A percentile compares a stretch with the other conserved stretches of the same genome.
These are phyloP conservation scores for Sitta carolinensis DNA, from an alignment of 2,797 vertebrate genomes.

Conservation along the genomic window DNA sequence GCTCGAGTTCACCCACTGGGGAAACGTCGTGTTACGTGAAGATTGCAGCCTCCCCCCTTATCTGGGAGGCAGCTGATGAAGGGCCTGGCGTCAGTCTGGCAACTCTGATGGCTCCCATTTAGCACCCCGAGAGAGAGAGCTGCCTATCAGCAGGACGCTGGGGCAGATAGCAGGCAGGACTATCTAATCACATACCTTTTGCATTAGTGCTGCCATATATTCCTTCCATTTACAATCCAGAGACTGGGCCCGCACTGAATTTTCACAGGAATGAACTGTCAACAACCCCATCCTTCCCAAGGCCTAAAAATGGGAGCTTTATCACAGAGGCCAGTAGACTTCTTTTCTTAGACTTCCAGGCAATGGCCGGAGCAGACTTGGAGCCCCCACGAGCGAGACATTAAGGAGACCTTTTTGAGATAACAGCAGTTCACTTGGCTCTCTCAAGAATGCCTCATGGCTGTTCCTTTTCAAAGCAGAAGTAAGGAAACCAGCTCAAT, in stretches of 20 bases:
- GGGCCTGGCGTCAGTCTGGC: conserved; percentile 87
- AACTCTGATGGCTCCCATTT: conserved; percentile 82
- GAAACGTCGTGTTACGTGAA: conserved; percentile 22
- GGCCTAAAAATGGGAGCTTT: conserved; percentile 76
- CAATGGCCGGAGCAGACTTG: conserved; percentile 76
- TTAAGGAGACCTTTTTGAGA: conserved; percentile 72
- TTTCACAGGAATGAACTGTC: conserved; percentile 85
- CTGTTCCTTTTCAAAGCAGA: conserved; percentile 68
- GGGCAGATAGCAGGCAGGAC: conserved; percentile 79
- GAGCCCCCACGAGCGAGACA: conserved; percentile 75
- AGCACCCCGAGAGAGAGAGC: conserved; percentile 83
- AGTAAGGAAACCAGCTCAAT: conserved; percentile 70
- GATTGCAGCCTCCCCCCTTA: conserved; percentile 70
- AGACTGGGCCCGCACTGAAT: conserved; percentile 62
- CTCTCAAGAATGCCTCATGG: conserved; percentile 55
- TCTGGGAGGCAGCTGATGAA: conserved; percentile 77
- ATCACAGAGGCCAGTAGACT: conserved; percentile 75
- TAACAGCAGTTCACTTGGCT: conserved; percentile 74
- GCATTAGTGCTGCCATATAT: conserved; percentile 79
- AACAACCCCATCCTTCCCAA: conserved; percentile 84
- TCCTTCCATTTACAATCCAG: conserved; percentile 47
- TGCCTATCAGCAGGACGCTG: conserved; percentile 87
- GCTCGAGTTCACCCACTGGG: conserved; percentile 51
- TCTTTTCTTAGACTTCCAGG: conserved; percentile 70
- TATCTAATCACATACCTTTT: conserved; percentile 86